These are phyloP conservation scores for Nemurella pictetii DNA, from an alignment of 2,888 invertebrate genomes.

Conservation along the genomic window DNA sequence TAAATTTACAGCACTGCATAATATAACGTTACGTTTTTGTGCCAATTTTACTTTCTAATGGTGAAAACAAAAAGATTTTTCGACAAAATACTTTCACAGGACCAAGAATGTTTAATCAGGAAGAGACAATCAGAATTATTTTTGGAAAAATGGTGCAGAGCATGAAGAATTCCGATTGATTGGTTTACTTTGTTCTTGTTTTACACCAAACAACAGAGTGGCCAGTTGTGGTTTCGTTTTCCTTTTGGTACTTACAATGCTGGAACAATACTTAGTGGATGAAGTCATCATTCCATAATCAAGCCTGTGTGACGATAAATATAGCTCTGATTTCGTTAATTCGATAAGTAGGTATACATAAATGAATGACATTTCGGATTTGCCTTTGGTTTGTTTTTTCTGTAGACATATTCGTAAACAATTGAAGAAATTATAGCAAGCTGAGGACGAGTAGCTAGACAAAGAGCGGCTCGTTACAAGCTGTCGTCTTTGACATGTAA, in stretches of 20 bases:
- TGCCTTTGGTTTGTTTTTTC: not conserved
- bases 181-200: not conserved
- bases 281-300: constrained; percentile 33
- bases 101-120: constrained; percentile 37
- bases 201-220: not conserved
- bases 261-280: constrained; percentile 20
- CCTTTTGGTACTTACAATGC: not conserved
- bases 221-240: not conserved
- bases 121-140: constrained; percentile 40
- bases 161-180: not conserved
- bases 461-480: not conserved
- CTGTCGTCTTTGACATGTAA: no score
- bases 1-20: not conserved
- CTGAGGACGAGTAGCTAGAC: not conserved
- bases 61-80: constrained; percentile 8
- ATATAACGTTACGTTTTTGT: not conserved
- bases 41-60: constrained; percentile 1
- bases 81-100: constrained; percentile 29
- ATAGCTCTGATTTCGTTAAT: not conserved
- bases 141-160: constrained; percentile 7
- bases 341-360: not conserved
- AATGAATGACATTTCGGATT: not conserved
- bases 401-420: not conserved
- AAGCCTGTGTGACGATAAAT: not conserved
- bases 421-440: not conserved